Conservation (phyloP, 2,888 invertebrate genomes). For the Napeogenes sylphis region DNA sequence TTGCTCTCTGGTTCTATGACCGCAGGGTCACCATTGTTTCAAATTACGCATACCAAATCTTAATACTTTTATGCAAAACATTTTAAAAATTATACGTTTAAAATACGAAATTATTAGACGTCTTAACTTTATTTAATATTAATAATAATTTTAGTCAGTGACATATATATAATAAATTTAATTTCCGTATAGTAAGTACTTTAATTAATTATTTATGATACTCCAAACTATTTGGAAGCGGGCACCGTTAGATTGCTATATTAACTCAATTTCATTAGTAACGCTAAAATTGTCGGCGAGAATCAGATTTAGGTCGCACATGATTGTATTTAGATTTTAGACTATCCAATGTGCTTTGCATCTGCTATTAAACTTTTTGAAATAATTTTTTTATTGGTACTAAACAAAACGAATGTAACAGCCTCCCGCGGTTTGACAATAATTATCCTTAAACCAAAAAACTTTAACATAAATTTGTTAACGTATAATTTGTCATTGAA, state of each 20-base stretch:
- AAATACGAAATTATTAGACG: too few relatives aligned
- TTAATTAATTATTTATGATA: constrained; percentile 13
- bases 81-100: background rate
- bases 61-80: too few relatives aligned
- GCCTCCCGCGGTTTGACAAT: too few relatives aligned
- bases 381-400: background rate
- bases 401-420: too few relatives aligned
- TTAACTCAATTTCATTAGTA: constrained; percentile 43
- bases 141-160: background rate
- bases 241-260: constrained; percentile 29
- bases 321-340: constrained; percentile 36
- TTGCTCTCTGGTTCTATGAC: constrained; percentile 41
- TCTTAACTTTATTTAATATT: too few relatives aligned
- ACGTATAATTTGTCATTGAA: too few relatives aligned
- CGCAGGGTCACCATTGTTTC: constrained; percentile 49
- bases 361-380: constrained; percentile 31
- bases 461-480: too few relatives aligned
- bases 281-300: constrained; percentile 59
- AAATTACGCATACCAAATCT: background rate
- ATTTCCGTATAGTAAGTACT: constrained; percentile 2
- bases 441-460: too few relatives aligned
- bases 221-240: constrained; percentile 14
- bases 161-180: background rate
- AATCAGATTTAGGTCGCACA: constrained; percentile 60
- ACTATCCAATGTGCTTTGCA: constrained; percentile 41